phyloP scores from a whole-genome alignment of 92 coral and sea anemone genomes.

The Parazoanthus darwini region DNA sequence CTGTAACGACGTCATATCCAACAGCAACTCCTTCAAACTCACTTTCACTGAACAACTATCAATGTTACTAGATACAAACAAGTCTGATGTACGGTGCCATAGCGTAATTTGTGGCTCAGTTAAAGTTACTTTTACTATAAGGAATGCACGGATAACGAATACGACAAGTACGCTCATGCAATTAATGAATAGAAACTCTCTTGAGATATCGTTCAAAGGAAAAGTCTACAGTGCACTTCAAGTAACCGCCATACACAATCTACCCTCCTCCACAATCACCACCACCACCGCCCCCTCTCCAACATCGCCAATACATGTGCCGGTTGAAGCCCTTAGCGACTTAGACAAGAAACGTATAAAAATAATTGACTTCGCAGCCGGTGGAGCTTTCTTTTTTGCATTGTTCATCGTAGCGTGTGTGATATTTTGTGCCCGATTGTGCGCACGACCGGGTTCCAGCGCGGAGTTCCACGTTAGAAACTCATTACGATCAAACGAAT shows the following conservation, averaged over 20 bases:
- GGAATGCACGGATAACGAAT: slow-evolving; percentile 39
- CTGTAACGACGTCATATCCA: slow-evolving; percentile 41
- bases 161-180: slow-evolving; percentile 45
- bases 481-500: slow-evolving; percentile 20
- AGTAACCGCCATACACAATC: slow-evolving; percentile 13
- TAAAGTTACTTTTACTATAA: slow-evolving; percentile 57
- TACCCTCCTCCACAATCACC: neutral
- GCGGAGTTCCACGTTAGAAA: slow-evolving; percentile 20
- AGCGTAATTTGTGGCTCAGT: slow-evolving; percentile 71
- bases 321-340: neutral
- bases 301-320: slow-evolving; percentile 7
- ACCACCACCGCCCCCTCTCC: neutral
- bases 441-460: slow-evolving; percentile 19
- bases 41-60: slow-evolving; percentile 49
- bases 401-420: slow-evolving; percentile 33
- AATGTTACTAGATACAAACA: slow-evolving; percentile 35
- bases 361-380: slow-evolving; percentile 5
- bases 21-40: slow-evolving; percentile 46
- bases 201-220: slow-evolving; percentile 54
- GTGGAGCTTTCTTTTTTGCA: slow-evolving; percentile 40
- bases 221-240: slow-evolving; percentile 54
- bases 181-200: slow-evolving; percentile 41
- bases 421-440: slow-evolving; percentile 26
- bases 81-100: slow-evolving; percentile 49
- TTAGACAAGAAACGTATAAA: slow-evolving; percentile 27